Base-by-base conservation (phyloP, 2,113 vertebrate genomes). In the Catagonus wagneri region DNA sequence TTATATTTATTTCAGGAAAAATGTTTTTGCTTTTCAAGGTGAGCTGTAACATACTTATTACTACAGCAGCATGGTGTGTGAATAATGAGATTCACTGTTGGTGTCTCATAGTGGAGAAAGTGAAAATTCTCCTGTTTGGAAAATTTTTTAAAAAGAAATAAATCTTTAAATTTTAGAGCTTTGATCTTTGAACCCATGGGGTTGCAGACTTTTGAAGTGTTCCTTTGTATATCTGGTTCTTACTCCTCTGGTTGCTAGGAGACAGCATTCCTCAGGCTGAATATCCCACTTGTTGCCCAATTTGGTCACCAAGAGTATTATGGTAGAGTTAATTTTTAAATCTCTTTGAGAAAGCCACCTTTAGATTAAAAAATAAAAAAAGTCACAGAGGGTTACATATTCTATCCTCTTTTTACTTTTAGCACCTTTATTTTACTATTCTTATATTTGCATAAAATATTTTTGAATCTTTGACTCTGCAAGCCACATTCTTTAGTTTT, bases 171-270 rank as follows among this genome's bases (percentile, higher is more conserved):
- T 76, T 96, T 94, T 90, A 96, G 79, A 29, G 39, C 90, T 96
- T 96, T 97, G 74, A 79, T 97, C 90, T 93, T 96, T 96, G 94
- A 97, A 97, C 89, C 95, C 39, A 0, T 39, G 36, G 78, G 76
- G 32, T 25, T 95, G 68, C 44, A 94, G 94, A 94, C 74, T 69
- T 97, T 87, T 96, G 85, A 96, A 97, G 92, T 89, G 68, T 78
- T 85, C 39, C 58, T 96, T 96, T 97, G 93, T 96, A 10, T 89
- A 75, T 95, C 81, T 91, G 66, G 63, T 58, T 98, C 87, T 97
- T 76, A 84, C 96, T 97, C 93, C 90, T 93, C 27, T 91, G 76
- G 96, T 97, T 97, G 95, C 96, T 97, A 97, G 85, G 96, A 97
- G 83, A 97, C 96, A 95, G 13, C 92, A 96, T 98, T 96, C 96